These are phyloP conservation scores for Lordiphosa stackelbergi DNA, from an alignment of 1,140 invertebrate species.

Conservation along the genomic window DNA sequence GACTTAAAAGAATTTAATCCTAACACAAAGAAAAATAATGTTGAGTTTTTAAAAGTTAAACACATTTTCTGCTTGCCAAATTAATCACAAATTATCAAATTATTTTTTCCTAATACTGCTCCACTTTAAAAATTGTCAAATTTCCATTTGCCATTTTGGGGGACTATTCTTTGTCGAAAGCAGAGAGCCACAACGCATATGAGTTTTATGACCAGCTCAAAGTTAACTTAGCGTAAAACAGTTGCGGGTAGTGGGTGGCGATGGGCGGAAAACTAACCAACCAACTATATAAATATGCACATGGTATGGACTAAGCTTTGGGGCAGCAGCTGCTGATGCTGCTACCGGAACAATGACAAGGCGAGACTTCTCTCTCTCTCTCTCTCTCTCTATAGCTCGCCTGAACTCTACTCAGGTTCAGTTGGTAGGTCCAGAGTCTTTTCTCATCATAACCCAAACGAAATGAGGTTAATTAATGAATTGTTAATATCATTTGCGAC, in stretches of 20 bases:
- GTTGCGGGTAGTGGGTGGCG: slow-evolving; percentile 5
- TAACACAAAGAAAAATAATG: slow-evolving; percentile 24
- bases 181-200: slow-evolving; percentile 10
- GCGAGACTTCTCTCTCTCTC: slow-evolving; percentile 6
- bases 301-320: slow-evolving; percentile 50
- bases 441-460: slow-evolving; percentile 60
- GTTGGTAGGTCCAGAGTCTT: slow-evolving; percentile 16
- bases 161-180: background rate
- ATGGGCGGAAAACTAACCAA: slow-evolving; percentile 15
- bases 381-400: slow-evolving; percentile 1
- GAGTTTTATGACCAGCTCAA: slow-evolving; percentile 44
- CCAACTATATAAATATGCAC: slow-evolving; percentile 69
- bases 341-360: slow-evolving; percentile 58
- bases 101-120: too few species aligned
- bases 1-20: too few species aligned
- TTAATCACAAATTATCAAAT: too few species aligned
- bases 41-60: background rate
- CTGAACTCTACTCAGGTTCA: slow-evolving; percentile 4
- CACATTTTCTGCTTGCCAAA: too few species aligned
- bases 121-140: background rate
- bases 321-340: slow-evolving; percentile 35
- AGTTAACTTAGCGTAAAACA: slow-evolving; percentile 58
- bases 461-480: slow-evolving; percentile 75
- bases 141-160: background rate
- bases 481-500: slow-evolving; percentile 74